phyloP scores from a whole-genome alignment of 2,113 vertebrate species.

The Rhombomys opimus region DNA sequence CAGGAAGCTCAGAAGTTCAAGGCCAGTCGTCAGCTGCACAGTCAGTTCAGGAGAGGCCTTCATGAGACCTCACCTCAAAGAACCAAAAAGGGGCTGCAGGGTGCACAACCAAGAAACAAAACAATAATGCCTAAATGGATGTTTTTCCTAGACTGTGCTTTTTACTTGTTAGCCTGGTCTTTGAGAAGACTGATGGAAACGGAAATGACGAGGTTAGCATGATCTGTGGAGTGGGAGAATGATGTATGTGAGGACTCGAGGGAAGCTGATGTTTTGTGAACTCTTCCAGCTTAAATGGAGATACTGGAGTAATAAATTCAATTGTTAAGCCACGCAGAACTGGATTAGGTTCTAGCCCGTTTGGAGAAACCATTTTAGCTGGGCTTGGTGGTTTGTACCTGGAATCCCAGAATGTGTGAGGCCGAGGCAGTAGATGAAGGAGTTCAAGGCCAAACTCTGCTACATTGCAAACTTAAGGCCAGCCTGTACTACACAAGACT shows the following conservation, averaged over 20 bases:
- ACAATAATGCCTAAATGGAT: neutral
- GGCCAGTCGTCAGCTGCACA: neutral
- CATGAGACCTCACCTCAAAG: neutral
- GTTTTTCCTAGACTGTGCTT: neutral
- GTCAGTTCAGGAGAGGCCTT: neutral
- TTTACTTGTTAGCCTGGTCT: neutral
- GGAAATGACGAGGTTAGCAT: neutral
- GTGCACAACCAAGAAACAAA: neutral
- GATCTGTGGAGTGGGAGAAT: neutral
- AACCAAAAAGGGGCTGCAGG: neutral
- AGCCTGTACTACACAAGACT: neutral
- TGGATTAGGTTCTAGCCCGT: neutral
- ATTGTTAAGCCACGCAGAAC: neutral
- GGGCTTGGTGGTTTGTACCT: neutral
- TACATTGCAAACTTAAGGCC: neutral
- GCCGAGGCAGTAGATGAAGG: neutral
- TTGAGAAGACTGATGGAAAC: neutral
- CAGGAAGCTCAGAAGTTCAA: neutral
- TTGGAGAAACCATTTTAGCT: neutral
- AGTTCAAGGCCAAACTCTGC: neutral
- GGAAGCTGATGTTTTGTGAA: neutral
- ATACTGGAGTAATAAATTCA: neutral
- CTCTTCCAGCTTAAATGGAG: neutral
- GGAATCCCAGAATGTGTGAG: neutral
- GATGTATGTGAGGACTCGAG: neutral